Percentiles rank a stretch among this genome's conserved stretches.
Evolutionary conservation across 1,140 invertebrate species (phyloP).

Genomic region (Diuraphis noxia): DNA sequence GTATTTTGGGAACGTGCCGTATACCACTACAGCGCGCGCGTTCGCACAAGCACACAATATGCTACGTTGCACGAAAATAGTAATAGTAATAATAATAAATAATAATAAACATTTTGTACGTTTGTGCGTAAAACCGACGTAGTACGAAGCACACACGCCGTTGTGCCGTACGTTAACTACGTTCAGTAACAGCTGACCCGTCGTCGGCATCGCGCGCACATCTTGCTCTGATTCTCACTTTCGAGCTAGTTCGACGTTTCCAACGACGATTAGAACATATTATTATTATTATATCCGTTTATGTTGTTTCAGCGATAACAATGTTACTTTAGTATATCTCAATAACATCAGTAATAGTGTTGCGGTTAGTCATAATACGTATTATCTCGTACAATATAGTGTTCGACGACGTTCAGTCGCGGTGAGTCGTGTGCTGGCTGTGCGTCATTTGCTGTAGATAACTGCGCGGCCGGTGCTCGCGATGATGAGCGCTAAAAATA

Average conservation of each 20-base stretch:
- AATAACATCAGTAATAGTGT: neutral
- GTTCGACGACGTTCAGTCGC: neutral
- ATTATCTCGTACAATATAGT: neutral
- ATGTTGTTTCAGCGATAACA: neutral
- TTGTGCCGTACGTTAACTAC: neutral
- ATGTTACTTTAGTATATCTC: too few relatives aligned
- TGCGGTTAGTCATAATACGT: neutral
- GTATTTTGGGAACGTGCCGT: neutral
- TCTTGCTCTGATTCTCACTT: neutral
- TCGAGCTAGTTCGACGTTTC: neutral
- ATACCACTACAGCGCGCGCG: neutral
- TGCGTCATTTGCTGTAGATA: neutral
- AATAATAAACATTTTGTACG: neutral
- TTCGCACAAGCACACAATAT: neutral
- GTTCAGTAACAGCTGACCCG: neutral
- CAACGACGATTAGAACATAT: neutral
- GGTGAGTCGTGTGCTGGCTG: neutral
- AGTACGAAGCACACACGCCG: neutral
- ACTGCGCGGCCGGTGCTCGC: neutral
- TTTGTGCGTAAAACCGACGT: neutral
- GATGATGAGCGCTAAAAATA: constrained; percentile 23
- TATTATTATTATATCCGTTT: neutral
- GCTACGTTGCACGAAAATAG: neutral
- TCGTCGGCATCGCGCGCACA: neutral
- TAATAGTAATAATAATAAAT: neutral